Evolutionary conservation across 2,113 vertebrate species (phyloP).

Genomic region (Catharus minimus): DNA sequence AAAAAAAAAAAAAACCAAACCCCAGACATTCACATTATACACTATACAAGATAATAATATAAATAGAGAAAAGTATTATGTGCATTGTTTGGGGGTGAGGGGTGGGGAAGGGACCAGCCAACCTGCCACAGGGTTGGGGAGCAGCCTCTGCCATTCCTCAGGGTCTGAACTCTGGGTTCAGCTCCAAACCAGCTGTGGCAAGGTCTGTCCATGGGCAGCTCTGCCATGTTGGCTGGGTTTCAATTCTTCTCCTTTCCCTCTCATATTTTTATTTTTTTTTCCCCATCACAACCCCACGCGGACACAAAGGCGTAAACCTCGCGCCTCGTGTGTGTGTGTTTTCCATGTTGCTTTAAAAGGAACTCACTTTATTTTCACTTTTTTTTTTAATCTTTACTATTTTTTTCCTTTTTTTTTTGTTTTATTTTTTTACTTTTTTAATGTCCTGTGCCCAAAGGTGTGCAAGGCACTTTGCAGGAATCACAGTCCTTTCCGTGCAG

Average conservation of each 20-base stretch:
- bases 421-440: not conserved
- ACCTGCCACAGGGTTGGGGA: not conserved
- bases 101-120: constrained; percentile 61
- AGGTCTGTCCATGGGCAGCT: constrained; percentile 42
- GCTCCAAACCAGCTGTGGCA: constrained; percentile 21
- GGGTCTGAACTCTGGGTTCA: not conserved
- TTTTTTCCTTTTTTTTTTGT: not conserved
- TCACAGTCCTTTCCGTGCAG: not conserved
- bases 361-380: not conserved
- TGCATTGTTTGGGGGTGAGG: constrained; percentile 81
- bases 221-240: not conserved
- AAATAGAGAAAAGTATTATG: constrained; percentile 92
- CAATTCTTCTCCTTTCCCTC: constrained; percentile 1
- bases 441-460: not conserved
- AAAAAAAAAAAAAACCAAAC: constrained; percentile 65
- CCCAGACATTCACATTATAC: constrained; percentile 92
- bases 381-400: not conserved
- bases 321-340: not conserved
- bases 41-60: constrained; percentile 89
- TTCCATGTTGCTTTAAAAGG: not conserved
- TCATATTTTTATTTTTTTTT: not conserved
- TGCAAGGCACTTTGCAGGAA: constrained; percentile 36
- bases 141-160: not conserved
- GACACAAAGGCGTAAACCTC: not conserved
- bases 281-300: not conserved